Evolutionary conservation across 2,888 invertebrate species (phyloP), one percentile per base, ranked within the genome.

Genomic region (Biston stratarius): DNA sequence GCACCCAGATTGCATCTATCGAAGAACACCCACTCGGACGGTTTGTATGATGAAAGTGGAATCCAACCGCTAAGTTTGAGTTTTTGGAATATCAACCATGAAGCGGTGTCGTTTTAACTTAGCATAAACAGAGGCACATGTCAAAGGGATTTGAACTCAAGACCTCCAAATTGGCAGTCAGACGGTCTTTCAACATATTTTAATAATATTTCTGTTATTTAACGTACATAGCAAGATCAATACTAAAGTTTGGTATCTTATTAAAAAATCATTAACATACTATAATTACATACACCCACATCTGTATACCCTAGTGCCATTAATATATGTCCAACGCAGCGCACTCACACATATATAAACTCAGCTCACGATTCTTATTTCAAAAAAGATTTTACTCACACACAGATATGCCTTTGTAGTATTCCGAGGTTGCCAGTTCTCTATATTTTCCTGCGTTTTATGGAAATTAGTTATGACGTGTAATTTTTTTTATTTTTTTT

Each of bases 251-350:
- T 81, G 73, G 81, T 77, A 86, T 85, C 90, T 90, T 92, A 92
- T 93, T 91, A 92, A 92, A 93, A 91, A 91, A 87, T 85, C 88
- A 91, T 93, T 91, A 91, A 83, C 79, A 80, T 86, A 81, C 86
- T 85, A 91, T 93, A 92, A 93, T 92, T 92, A 91, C 86, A 83
- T 84, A 89, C 88, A 86, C 87, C 90, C 88, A 91, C 90, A 89
- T 83, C 79, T 76, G 77, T 84, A 84, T 80, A 86, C 83, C 81
- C 87, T 87, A 87, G 87, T 88, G 87, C 89, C 88, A 92, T 92
- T 92, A 90, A 91, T 92, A 88, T 81, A 80, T 83, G 90, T 91
- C 91, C 76, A 78, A 77, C 78, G 75, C 77, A 79, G 80, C 80
- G 74, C 85, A 67, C 86, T 87, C 90, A 87, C 81, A 83, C 51